These are phyloP conservation scores for Macheiramphus alcinus DNA, from an alignment of 2,113 vertebrate genomes.

Conservation along the genomic window DNA sequence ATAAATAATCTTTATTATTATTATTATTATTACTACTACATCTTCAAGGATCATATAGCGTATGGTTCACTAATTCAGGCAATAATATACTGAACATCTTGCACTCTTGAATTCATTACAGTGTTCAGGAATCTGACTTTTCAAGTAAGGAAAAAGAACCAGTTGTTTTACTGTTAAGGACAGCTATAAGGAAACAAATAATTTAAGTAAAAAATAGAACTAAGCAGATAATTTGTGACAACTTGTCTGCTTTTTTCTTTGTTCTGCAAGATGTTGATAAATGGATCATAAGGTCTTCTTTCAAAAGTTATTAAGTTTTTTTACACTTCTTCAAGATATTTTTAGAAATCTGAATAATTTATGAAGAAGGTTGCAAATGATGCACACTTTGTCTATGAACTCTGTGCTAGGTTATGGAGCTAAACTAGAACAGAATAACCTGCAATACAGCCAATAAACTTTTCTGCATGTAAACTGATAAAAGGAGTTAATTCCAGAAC, in stretches of 20 bases:
- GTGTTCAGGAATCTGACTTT: background rate
- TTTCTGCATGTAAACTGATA: background rate
- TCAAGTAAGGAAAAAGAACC: background rate
- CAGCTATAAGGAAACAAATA: background rate
- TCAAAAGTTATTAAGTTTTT: background rate
- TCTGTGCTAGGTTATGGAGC: background rate
- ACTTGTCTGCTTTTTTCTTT: background rate
- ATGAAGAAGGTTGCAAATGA: background rate
- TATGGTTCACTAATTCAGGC: background rate
- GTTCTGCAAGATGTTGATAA: background rate
- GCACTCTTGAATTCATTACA: background rate
- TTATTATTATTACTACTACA: background rate
- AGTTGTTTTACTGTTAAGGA: background rate
- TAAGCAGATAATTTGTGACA: background rate
- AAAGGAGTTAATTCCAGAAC: background rate
- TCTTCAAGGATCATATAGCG: background rate
- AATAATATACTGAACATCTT: background rate
- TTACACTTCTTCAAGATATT: background rate
- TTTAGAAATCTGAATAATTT: background rate
- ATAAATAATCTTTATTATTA: background rate
- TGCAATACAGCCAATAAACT: background rate
- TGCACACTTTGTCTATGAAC: background rate
- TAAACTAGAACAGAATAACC: background rate
- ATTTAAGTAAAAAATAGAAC: background rate
- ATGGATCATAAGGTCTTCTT: background rate